Percentiles rank a stretch among this genome's conserved stretches.
These are phyloP conservation scores for Tromatobia lineatoria DNA, from an alignment of 2,888 invertebrate genomes.

Conservation along the genomic window DNA sequence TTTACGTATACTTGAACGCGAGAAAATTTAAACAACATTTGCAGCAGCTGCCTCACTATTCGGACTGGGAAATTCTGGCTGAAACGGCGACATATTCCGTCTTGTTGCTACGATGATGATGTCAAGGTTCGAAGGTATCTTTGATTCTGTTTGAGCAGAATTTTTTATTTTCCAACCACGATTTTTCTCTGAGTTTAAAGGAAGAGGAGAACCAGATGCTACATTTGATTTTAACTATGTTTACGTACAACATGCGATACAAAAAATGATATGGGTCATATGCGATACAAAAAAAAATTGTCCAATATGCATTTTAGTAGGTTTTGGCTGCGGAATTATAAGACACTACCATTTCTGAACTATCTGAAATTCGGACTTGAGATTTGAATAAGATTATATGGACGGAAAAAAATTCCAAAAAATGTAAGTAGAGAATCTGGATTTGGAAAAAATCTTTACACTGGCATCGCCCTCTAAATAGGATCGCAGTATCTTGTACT, in stretches of 20 bases:
- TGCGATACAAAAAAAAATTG: too few species aligned
- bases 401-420: too few species aligned
- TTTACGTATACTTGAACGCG: slow-evolving; percentile 15
- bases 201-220: not conserved
- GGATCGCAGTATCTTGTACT: not conserved
- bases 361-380: too few species aligned
- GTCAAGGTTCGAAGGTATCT: not conserved
- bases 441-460: too few species aligned
- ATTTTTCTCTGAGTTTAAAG: not conserved
- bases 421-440: too few species aligned
- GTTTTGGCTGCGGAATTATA: too few species aligned
- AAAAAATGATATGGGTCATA: too few species aligned
- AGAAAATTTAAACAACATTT: not conserved
- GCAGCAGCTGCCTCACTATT: not conserved
- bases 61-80: not conserved
- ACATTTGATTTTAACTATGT: not conserved
- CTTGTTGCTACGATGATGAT: not conserved
- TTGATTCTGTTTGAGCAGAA: not conserved
- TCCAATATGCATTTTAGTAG: too few species aligned
- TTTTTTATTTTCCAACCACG: not conserved
- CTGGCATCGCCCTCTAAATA: too few species aligned
- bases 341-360: too few species aligned
- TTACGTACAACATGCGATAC: too few species aligned
- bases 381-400: too few species aligned
- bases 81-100: not conserved